Conservation (phyloP, 2,113 vertebrate species). For the Colius striatus region DNA sequence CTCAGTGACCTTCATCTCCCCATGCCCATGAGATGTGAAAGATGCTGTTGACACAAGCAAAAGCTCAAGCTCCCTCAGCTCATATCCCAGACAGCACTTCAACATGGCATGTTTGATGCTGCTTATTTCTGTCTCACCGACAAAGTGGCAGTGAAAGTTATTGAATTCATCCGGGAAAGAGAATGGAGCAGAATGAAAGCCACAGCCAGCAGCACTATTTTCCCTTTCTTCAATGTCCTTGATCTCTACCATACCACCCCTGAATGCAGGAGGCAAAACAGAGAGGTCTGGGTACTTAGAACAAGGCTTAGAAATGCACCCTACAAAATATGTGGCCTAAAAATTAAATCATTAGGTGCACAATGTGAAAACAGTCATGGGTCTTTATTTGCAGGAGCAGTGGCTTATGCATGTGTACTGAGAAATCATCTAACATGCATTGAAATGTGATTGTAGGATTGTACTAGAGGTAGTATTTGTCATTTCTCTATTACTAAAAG, state of each 20-base stretch:
- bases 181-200: constrained; percentile 12
- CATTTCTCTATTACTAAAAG: neutral
- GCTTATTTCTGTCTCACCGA: constrained; percentile 33
- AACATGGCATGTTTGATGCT: constrained; percentile 29
- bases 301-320: neutral
- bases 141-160: constrained; percentile 43
- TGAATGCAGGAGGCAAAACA: neutral
- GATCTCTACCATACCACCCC: neutral
- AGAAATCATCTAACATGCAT: neutral
- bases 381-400: neutral
- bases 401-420: neutral
- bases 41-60: constrained; percentile 53
- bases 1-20: constrained; percentile 46
- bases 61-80: constrained; percentile 32
- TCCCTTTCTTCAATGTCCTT: neutral
- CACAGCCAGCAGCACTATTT: neutral
- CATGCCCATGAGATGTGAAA: constrained; percentile 42
- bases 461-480: neutral
- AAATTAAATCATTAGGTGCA: neutral
- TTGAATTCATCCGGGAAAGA: neutral
- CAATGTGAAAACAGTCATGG: neutral
- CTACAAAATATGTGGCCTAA: neutral
- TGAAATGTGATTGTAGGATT: neutral
- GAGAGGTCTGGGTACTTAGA: neutral
- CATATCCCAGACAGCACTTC: constrained; percentile 38